These are phyloP conservation scores for Poeciliopsis prolifica DNA, from an alignment of 2,113 vertebrate species.

Conservation along the genomic window DNA sequence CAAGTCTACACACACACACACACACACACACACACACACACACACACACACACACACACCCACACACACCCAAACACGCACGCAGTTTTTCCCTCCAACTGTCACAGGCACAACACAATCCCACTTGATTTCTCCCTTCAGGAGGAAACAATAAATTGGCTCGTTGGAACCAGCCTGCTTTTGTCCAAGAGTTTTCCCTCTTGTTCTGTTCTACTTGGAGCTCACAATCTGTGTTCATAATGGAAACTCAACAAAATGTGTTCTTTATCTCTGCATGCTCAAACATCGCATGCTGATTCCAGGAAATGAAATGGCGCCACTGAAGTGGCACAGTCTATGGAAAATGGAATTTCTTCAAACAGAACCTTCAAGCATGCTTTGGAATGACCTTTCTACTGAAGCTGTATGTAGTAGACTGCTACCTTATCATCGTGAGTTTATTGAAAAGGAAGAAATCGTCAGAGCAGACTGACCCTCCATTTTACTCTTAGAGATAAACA, in stretches of 20 bases:
- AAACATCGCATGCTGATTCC: conserved; percentile 26
- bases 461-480: neutral
- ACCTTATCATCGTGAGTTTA: neutral
- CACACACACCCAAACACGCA: neutral
- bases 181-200: conserved; percentile 52
- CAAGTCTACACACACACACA: conserved; percentile 10
- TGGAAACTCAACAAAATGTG: conserved; percentile 28
- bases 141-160: conserved; percentile 44
- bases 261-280: conserved; percentile 28
- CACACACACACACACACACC: neutral
- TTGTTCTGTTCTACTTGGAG: conserved; percentile 47
- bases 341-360: conserved; percentile 27
- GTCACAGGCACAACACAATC: conserved; percentile 24
- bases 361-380: conserved; percentile 10
- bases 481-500: neutral
- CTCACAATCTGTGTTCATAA: conserved; percentile 32
- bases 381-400: conserved; percentile 23
- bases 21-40: neutral
- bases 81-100: neutral
- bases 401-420: neutral
- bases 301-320: conserved; percentile 38
- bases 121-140: conserved; percentile 40
- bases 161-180: conserved; percentile 24
- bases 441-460: neutral
- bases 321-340: conserved; percentile 30